phyloP scores from a whole-genome alignment of 2,797 vertebrate genomes.

The Danionella dracula region DNA sequence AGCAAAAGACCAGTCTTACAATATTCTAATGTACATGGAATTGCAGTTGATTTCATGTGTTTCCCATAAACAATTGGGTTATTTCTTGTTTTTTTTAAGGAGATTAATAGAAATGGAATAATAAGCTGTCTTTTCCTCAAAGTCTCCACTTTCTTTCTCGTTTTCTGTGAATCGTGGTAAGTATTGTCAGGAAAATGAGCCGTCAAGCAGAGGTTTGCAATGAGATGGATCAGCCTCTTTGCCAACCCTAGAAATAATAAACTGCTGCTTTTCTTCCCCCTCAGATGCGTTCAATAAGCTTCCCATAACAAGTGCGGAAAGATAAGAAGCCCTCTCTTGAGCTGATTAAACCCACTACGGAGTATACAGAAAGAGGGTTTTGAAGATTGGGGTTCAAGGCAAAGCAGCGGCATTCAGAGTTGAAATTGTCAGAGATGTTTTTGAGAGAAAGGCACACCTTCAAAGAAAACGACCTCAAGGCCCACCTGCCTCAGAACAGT shows the following conservation, averaged over 20 bases:
- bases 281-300: constrained; percentile 70
- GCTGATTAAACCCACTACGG: constrained; percentile 65
- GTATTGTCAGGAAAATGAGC: constrained; percentile 76
- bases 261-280: constrained; percentile 64
- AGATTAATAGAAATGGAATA: constrained; percentile 76
- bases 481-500: neutral
- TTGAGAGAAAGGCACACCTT: constrained; percentile 18
- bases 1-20: neutral
- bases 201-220: constrained; percentile 67
- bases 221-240: constrained; percentile 72
- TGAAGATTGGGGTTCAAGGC: constrained; percentile 52
- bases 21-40: constrained; percentile 36
- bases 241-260: constrained; percentile 70
- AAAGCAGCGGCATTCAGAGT: constrained; percentile 38
- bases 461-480: constrained; percentile 20
- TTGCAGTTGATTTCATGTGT: constrained; percentile 58
- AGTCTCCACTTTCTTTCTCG: constrained; percentile 39
- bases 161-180: constrained; percentile 23
- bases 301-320: constrained; percentile 68
- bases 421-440: constrained; percentile 38
- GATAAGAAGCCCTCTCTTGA: constrained; percentile 67
- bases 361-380: constrained; percentile 53
- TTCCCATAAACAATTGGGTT: constrained; percentile 73
- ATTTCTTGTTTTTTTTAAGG: constrained; percentile 64
- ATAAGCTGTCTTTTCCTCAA: constrained; percentile 57